These are phyloP conservation scores for Ia io DNA, from an alignment of 2,113 vertebrate genomes.

Conservation along the genomic window DNA sequence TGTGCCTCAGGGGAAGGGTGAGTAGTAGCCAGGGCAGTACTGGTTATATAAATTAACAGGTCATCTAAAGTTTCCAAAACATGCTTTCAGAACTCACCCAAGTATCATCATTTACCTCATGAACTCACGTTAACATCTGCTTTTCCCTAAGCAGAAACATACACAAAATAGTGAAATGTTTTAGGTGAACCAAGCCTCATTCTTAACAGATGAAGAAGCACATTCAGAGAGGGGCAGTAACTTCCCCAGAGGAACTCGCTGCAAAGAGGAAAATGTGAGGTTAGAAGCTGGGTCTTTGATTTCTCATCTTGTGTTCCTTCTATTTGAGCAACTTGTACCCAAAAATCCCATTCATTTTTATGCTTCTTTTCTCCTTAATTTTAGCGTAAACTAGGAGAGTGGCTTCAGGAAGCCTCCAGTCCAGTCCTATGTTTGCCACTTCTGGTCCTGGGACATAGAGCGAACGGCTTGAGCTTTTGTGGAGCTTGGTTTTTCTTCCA, in stretches of 20 bases:
- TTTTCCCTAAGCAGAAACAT: background rate
- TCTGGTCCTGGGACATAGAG: background rate
- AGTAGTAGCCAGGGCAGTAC: background rate
- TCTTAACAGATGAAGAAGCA: background rate
- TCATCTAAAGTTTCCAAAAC: slow-evolving; percentile 50
- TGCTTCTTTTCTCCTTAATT: background rate
- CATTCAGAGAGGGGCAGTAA: background rate
- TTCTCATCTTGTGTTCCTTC: background rate
- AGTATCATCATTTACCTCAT: background rate
- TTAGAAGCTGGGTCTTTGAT: background rate
- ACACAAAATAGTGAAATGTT: background rate
- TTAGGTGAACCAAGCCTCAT: background rate
- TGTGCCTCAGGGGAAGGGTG: background rate
- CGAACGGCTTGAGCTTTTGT: background rate
- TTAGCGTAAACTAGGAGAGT: background rate
- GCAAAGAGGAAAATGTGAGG: background rate
- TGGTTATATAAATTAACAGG: slow-evolving; percentile 15
- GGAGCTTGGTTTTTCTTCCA: background rate
- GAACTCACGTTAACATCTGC: background rate
- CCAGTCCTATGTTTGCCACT: background rate
- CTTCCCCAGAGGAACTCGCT: background rate
- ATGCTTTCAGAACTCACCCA: background rate
- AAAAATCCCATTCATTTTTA: background rate
- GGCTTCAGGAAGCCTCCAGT: background rate
- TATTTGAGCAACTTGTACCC: background rate